These are phyloP conservation scores for Tryphoninae sp. DNA, from an alignment of 2,888 invertebrate species.

Conservation along the genomic window DNA sequence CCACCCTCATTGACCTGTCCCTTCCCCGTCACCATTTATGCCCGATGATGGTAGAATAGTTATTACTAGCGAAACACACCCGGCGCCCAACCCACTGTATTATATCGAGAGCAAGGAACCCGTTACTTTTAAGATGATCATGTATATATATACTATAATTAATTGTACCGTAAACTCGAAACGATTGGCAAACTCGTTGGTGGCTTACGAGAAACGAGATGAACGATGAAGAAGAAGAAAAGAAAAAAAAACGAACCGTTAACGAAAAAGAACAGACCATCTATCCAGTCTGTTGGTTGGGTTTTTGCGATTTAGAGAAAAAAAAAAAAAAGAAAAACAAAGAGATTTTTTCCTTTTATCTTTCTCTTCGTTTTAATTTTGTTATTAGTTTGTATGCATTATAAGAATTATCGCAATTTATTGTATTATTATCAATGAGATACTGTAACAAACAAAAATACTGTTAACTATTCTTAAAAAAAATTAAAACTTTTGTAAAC, in stretches of 20 bases:
- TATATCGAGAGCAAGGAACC: slow-evolving; percentile 75
- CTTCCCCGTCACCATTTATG: not conserved
- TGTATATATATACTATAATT: slow-evolving; percentile 76
- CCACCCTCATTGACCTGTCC: not conserved
- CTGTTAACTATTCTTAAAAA: slow-evolving; percentile 81
- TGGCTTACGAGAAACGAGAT: slow-evolving; percentile 22
- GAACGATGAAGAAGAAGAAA: slow-evolving; percentile 31
- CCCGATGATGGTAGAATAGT: slow-evolving; percentile 20
- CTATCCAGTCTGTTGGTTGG: slow-evolving; percentile 54
- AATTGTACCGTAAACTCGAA: slow-evolving; percentile 75
- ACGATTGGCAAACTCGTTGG: slow-evolving; percentile 71
- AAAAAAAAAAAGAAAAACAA: slow-evolving; percentile 49
- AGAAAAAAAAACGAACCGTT: slow-evolving; percentile 27
- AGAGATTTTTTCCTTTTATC: slow-evolving; percentile 51
- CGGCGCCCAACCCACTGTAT: slow-evolving; percentile 70
- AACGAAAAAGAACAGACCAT: slow-evolving; percentile 40
- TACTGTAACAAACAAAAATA: slow-evolving; percentile 80
- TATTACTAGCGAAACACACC: slow-evolving; percentile 41
- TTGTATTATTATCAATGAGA: slow-evolving; percentile 77
- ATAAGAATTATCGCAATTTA: slow-evolving; percentile 79
- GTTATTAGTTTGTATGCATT: slow-evolving; percentile 79
- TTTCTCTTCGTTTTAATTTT: slow-evolving; percentile 68
- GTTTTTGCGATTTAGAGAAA: slow-evolving; percentile 32
- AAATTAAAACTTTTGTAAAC: slow-evolving; percentile 81
- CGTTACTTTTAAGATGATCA: slow-evolving; percentile 76